Base-by-base conservation (phyloP, 2,888 invertebrate species). In the Lathronympha strigana region DNA sequence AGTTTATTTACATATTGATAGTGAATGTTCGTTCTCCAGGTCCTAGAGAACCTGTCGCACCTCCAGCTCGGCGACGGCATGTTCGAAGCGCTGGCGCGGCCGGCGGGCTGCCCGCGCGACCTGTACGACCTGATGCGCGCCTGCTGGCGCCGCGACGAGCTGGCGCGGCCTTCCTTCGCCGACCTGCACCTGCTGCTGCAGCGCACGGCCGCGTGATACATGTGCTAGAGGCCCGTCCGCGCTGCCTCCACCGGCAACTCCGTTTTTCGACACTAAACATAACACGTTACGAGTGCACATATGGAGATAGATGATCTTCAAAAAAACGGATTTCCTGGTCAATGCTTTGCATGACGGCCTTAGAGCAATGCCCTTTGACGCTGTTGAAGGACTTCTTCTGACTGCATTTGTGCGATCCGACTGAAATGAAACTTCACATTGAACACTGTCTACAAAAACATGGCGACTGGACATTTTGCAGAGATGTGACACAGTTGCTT, bases 131-230 rank as follows among this genome's bases (percentile, higher is more conserved):
- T 97, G 73, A 96, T 97, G 96, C 87, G 94, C 70, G 96, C 96
- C 79, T 98, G 97, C 84, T 97, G 97, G 97, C 94, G 95, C 68
- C 92, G 95, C 40, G 95, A 95, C 75, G 96, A 96, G 66, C 84
- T 89, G 55, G 95, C 95, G 71, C 90, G 97, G 36, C 97, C 97
- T 4, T 93, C 94, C 69, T 97, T 97, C 92, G 93, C 94, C 31
- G 97, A 97, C 78, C 95, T 97, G 71, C 96, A 96, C 83, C 93
- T 95, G 78, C 96, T 97, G 89, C 93, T 97, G 69, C 96, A 95
- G 81, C 87, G 96, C 17, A 17, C 40, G 25, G 17, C 28, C 43
- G 43, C 87, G 87, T 87, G 87, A 87, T 84, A 72, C 72, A 66
- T 76, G 81, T 74, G 67, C 4, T 36, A 36, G 36, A 0, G 28